phyloP scores from a whole-genome alignment of 2,888 invertebrate species.

The Hirtodrosophila trivittata region DNA sequence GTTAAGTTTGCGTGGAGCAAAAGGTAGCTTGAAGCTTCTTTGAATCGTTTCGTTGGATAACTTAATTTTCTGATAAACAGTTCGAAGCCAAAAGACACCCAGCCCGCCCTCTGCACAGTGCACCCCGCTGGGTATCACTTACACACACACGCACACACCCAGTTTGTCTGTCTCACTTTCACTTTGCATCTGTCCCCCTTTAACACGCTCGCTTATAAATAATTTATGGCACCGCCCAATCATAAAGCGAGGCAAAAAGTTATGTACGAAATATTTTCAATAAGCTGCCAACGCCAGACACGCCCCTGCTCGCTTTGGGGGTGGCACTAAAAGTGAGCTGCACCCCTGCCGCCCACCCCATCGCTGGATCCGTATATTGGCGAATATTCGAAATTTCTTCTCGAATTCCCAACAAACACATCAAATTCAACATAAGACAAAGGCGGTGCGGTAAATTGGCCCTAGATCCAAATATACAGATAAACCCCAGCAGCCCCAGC shows the following conservation, averaged over 20 bases:
- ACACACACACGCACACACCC: constrained; percentile 13
- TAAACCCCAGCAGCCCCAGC: too few relatives aligned
- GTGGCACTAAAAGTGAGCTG: constrained; percentile 3
- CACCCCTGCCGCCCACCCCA: background rate
- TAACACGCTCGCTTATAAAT: constrained; percentile 66
- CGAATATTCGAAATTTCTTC: too few relatives aligned
- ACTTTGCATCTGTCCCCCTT: constrained; percentile 41
- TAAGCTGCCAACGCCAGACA: constrained; percentile 59
- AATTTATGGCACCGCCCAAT: constrained; percentile 80
- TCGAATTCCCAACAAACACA: too few relatives aligned
- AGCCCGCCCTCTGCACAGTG: background rate
- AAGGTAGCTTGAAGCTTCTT: background rate
- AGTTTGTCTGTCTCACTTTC: constrained; percentile 18
- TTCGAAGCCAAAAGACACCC: constrained; percentile 5
- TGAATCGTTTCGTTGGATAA: background rate
- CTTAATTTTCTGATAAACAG: constrained; percentile 3
- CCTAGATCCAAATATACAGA: too few relatives aligned
- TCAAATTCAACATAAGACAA: too few relatives aligned
- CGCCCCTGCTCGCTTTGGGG: constrained; percentile 43
- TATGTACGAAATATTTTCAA: constrained; percentile 51
- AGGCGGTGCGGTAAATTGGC: background rate
- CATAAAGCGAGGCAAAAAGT: constrained; percentile 63
- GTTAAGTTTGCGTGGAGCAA: background rate
- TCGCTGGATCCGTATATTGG: background rate
- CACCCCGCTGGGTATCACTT: background rate